Evolutionary conservation across 1,140 invertebrate species (phyloP).

Genomic region (Catajapyx aquilonaris): DNA sequence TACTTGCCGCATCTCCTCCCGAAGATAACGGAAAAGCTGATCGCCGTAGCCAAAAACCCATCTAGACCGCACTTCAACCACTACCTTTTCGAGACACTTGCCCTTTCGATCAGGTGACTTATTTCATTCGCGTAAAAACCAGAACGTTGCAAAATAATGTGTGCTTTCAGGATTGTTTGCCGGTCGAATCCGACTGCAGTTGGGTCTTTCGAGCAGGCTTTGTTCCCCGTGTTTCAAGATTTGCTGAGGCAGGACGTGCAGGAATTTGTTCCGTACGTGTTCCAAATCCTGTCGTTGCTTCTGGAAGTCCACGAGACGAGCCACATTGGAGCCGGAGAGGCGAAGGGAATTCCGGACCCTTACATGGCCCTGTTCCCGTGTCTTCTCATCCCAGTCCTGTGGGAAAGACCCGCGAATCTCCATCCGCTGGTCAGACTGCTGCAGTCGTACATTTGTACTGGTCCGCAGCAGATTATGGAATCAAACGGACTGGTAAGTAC

Average conservation of each 20-base stretch:
- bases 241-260: slow-evolving; percentile 85
- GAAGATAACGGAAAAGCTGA: slow-evolving; percentile 63
- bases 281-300: slow-evolving; percentile 84
- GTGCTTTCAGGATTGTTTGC: slow-evolving; percentile 50
- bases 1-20: slow-evolving; percentile 55
- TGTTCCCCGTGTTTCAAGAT: slow-evolving; percentile 83
- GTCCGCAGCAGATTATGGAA: slow-evolving; percentile 45
- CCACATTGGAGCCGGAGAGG: slow-evolving; percentile 10
- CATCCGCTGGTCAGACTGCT: slow-evolving; percentile 73
- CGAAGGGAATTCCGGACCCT: slow-evolving; percentile 38
- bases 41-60: slow-evolving; percentile 77
- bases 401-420: slow-evolving; percentile 82
- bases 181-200: slow-evolving; percentile 55
- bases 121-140: slow-evolving; percentile 2
- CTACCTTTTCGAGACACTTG: slow-evolving; percentile 85
- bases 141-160: slow-evolving; percentile 9
- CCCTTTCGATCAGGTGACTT: slow-evolving; percentile 55
- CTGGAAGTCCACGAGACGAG: slow-evolving; percentile 54
- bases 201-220: slow-evolving; percentile 65
- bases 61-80: slow-evolving; percentile 95
- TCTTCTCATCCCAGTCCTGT: slow-evolving; percentile 65
- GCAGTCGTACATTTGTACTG: slow-evolving; percentile 59
- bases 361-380: slow-evolving; percentile 80
- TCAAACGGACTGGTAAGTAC: slow-evolving; percentile 37
- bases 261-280: slow-evolving; percentile 94